A percentile compares a stretch with the other conserved stretches of the same genome.
phyloP scores from a whole-genome alignment of 2,113 vertebrate genomes.

The Taxidea taxus region DNA sequence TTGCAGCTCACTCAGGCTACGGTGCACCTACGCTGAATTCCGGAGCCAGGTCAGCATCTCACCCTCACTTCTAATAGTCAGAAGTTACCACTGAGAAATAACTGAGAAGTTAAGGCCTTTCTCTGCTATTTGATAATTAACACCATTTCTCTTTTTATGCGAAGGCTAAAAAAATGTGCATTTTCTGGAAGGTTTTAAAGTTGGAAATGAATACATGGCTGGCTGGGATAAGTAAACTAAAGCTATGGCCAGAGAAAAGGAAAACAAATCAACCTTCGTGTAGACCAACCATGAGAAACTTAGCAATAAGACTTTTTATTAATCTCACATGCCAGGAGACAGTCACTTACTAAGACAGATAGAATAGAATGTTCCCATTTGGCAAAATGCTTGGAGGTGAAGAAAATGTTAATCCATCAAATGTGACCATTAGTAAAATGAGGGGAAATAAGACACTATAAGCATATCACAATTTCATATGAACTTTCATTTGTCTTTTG shows the following conservation, averaged over 20 bases:
- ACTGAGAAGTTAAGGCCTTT: constrained; percentile 11
- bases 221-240: constrained; percentile 18
- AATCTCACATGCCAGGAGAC: constrained; percentile 72
- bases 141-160: not conserved
- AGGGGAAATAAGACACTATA: constrained; percentile 51
- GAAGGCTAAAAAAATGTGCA: not conserved
- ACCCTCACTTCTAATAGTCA: constrained; percentile 31
- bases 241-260: constrained; percentile 39
- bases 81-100: constrained; percentile 28
- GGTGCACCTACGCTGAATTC: constrained; percentile 74
- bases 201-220: constrained; percentile 50
- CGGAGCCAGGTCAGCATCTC: constrained; percentile 77
- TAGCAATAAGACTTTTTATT: constrained; percentile 72
- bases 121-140: constrained; percentile 3
- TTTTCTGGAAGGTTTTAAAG: constrained; percentile 55
- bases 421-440: constrained; percentile 67
- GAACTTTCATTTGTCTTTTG: constrained; percentile 67
- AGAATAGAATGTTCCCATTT: constrained; percentile 77
- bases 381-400: constrained; percentile 73
- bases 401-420: constrained; percentile 77
- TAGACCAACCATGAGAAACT: constrained; percentile 61
- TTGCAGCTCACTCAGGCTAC: not conserved
- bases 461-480: constrained; percentile 31
- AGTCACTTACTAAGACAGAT: constrained; percentile 73
- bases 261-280: constrained; percentile 58